These are phyloP conservation scores for Luehdorfia chinensis DNA, from an alignment of 1,140 invertebrate species.

Conservation along the genomic window DNA sequence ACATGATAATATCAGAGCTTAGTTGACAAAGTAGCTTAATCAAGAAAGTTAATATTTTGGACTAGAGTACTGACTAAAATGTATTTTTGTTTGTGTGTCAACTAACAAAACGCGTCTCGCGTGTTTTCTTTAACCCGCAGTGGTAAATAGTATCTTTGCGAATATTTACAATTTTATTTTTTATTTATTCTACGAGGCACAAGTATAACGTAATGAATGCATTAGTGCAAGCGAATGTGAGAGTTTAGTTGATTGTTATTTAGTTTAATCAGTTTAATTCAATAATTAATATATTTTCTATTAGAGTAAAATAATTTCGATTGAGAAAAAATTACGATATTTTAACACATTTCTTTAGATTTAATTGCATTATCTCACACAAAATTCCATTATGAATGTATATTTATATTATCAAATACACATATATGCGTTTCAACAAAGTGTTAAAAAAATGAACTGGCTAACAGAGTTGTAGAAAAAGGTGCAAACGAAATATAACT, in stretches of 20 bases:
- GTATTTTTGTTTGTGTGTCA: slow-evolving; percentile 50
- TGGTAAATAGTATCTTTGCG: slow-evolving; percentile 23
- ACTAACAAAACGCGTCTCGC: slow-evolving; percentile 18
- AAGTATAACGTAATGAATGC: slow-evolving; percentile 7
- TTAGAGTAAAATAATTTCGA: too few relatives aligned
- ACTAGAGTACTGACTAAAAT: slow-evolving; percentile 72
- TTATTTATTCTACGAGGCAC: slow-evolving; percentile 7
- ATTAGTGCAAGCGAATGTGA: slow-evolving; percentile 12
- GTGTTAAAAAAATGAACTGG: too few relatives aligned
- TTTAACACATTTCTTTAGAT: too few relatives aligned
- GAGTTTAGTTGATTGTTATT: slow-evolving; percentile 13
- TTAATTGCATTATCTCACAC: too few relatives aligned
- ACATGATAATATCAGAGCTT: slow-evolving; percentile 47
- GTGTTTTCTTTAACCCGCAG: slow-evolving; percentile 6
- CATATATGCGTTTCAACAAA: too few relatives aligned
- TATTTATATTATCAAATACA: too few relatives aligned
- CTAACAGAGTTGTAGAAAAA: too few relatives aligned
- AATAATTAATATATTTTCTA: too few relatives aligned
- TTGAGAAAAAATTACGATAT: too few relatives aligned
- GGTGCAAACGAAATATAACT: too few relatives aligned
- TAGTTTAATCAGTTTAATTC: too few relatives aligned
- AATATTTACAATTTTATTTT: slow-evolving; percentile 25
- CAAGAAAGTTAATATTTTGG: slow-evolving; percentile 51
- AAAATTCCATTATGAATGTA: too few relatives aligned
- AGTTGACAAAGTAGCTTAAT: slow-evolving; percentile 47